These are phyloP conservation scores for Nothocercus julius DNA, from an alignment of 2,113 vertebrate genomes.

Conservation along the genomic window DNA sequence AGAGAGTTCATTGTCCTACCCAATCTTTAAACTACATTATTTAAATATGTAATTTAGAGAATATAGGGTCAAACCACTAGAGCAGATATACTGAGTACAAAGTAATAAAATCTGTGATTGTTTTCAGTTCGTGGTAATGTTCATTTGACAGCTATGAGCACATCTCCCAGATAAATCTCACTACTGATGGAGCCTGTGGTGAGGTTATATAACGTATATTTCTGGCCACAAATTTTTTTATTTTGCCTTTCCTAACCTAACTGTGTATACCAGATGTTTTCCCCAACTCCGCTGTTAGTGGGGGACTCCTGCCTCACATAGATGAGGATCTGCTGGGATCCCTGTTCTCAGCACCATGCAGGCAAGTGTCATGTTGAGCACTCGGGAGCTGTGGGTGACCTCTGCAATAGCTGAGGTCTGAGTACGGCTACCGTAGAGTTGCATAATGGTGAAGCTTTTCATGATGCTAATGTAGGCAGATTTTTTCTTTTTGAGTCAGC, in stretches of 20 bases:
- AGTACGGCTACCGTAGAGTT: neutral
- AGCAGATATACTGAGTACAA: neutral
- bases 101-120: neutral
- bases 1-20: neutral
- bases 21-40: neutral
- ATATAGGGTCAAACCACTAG: neutral
- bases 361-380: neutral
- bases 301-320: neutral
- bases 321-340: neutral
- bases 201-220: neutral
- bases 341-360: accelerated
- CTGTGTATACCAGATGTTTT: neutral
- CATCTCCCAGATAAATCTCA: neutral
- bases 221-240: neutral
- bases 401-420: neutral
- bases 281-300: neutral
- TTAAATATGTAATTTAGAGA: neutral
- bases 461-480: neutral
- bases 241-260: neutral
- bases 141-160: neutral
- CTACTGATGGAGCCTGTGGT: neutral
- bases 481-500: neutral
- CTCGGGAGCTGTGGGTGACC: neutral
- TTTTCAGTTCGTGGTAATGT: neutral
- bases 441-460: neutral